phyloP scores from a whole-genome alignment of 1,140 invertebrate genomes.

The Drosophila pseudoobscura region DNA sequence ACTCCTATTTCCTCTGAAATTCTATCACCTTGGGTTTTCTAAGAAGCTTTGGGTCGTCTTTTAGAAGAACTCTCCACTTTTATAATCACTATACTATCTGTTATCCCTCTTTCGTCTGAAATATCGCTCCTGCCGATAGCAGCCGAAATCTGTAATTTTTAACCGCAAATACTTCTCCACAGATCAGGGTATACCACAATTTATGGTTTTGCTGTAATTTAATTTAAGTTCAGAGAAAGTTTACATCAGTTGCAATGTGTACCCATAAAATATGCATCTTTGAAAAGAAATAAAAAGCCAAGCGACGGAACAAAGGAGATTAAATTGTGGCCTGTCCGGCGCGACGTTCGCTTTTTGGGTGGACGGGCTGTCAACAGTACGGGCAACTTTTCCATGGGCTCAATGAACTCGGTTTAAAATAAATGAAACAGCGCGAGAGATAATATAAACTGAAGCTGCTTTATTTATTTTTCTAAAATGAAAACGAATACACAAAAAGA shows the following conservation, averaged over 20 bases:
- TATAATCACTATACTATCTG: too few relatives aligned
- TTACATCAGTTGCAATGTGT: conserved; percentile 40
- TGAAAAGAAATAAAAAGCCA: conserved; percentile 43
- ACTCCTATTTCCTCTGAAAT: too few relatives aligned
- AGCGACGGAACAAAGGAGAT: conserved; percentile 29
- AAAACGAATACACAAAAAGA: background rate
- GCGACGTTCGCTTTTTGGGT: too few relatives aligned
- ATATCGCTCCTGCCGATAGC: too few relatives aligned
- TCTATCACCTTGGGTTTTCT: too few relatives aligned
- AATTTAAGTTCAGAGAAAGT: conserved; percentile 42
- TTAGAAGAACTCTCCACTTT: too few relatives aligned
- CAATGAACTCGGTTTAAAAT: conserved; percentile 41
- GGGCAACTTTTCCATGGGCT: conserved; percentile 31
- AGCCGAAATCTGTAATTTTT: too few relatives aligned
- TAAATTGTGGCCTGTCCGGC: conserved; percentile 25
- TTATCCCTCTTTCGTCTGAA: too few relatives aligned
- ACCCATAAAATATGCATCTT: conserved; percentile 51
- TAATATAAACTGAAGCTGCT: conserved; percentile 38
- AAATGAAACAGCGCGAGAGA: conserved; percentile 5
- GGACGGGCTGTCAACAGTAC: conserved; percentile 21
- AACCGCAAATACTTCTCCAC: conserved; percentile 1
- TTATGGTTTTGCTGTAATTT: conserved; percentile 39
- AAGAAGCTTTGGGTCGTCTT: too few relatives aligned
- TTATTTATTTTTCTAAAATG: conserved; percentile 20
- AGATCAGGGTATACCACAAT: conserved; percentile 31